These are phyloP conservation scores for Rhynchonycteris naso DNA, from an alignment of 2,797 vertebrate species.

Conservation along the genomic window DNA sequence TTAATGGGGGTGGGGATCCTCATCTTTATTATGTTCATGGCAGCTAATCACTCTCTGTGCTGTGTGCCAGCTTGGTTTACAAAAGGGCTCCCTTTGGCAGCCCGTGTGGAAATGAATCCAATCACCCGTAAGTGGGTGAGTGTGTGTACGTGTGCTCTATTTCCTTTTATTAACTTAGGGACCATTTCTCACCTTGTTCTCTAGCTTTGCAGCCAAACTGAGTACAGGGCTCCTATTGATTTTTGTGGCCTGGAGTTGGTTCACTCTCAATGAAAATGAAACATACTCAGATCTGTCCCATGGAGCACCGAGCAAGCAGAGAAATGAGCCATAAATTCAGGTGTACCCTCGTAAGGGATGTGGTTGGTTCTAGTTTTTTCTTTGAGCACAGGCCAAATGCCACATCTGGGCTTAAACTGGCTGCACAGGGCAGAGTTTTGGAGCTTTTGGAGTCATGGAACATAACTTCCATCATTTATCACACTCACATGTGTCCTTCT, in stretches of 20 bases:
- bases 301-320: slow-evolving; percentile 40
- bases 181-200: slow-evolving; percentile 61
- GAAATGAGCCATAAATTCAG: slow-evolving; percentile 66
- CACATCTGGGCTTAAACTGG: slow-evolving; percentile 19
- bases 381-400: slow-evolving; percentile 58
- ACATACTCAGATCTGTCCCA: slow-evolving; percentile 26
- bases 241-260: slow-evolving; percentile 54
- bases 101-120: slow-evolving; percentile 35
- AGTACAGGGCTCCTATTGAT: slow-evolving; percentile 67
- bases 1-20: too few relatives aligned
- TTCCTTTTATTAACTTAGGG: slow-evolving; percentile 58
- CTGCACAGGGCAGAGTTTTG: neutral
- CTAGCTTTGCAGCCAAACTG: slow-evolving; percentile 47
- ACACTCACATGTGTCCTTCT: neutral
- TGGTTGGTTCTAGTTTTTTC: slow-evolving; percentile 7
- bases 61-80: neutral
- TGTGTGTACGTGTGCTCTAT: neutral
- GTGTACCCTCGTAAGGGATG: neutral
- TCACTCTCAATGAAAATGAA: slow-evolving; percentile 67
- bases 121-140: neutral
- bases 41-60: neutral
- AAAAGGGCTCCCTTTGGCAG: slow-evolving; percentile 34
- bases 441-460: slow-evolving; percentile 17
- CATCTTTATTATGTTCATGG: neutral
- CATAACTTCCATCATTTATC: slow-evolving; percentile 37